These are phyloP conservation scores for Cherax destructor DNA, from an alignment of 1,140 invertebrate species.

Conservation along the genomic window DNA sequence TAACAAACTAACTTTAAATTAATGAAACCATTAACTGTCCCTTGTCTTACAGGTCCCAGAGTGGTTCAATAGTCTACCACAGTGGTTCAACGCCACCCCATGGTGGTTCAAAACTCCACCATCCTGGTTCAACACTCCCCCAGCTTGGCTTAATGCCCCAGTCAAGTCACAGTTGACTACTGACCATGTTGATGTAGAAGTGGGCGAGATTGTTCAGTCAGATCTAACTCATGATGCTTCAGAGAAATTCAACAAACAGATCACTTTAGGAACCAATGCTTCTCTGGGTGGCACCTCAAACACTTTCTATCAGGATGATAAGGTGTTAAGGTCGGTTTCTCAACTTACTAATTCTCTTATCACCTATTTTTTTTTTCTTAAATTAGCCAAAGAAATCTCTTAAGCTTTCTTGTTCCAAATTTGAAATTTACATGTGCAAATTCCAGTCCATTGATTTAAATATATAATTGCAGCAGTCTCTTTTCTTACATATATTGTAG, in stretches of 20 bases:
- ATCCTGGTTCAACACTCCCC: background rate
- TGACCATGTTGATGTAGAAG: background rate
- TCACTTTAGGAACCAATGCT: background rate
- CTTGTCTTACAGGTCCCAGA: background rate
- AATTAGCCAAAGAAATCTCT: no score
- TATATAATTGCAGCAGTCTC: no score
- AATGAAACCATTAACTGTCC: no score
- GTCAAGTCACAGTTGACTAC: background rate
- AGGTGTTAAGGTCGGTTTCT: background rate
- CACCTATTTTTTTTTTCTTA: no score
- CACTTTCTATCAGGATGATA: background rate
- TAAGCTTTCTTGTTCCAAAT: no score
- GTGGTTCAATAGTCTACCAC: background rate
- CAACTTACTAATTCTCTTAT: no score
- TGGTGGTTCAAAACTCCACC: constrained; percentile 4
- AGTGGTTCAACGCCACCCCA: background rate
- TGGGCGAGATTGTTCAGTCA: background rate
- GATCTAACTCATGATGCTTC: background rate
- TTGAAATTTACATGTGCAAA: no score
- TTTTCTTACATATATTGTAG: no score
- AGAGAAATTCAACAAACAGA: background rate
- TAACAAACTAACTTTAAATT: no score
- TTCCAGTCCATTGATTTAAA: no score
- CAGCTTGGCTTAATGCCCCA: background rate
- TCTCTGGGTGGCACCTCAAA: background rate